These are phyloP conservation scores for Tamandua tetradactyla DNA, from an alignment of 2,797 vertebrate species.

Conservation along the genomic window DNA sequence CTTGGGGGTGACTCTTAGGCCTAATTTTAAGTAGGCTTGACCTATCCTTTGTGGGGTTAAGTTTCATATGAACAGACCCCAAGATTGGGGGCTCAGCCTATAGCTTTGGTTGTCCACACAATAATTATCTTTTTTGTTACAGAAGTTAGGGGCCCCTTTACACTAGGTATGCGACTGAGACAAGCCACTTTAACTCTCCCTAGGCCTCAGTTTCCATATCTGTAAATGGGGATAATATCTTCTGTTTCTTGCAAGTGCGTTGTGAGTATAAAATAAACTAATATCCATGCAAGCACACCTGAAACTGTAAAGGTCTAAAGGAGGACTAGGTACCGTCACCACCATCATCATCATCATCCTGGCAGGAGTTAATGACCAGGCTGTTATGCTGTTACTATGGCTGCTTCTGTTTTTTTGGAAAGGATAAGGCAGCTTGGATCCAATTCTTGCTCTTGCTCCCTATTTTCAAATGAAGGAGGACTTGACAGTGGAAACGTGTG, in stretches of 20 bases:
- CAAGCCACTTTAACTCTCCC: too few species aligned
- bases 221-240: neutral
- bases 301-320: neutral
- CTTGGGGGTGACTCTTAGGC: too few species aligned
- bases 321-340: neutral
- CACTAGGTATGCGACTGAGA: neutral
- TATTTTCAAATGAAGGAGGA: slow-evolving; percentile 7
- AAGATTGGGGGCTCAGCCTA: too few species aligned
- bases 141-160: neutral
- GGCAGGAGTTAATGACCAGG: neutral
- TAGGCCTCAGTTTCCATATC: neutral
- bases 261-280: neutral
- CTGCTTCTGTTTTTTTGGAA: neutral
- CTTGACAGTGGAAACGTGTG: neutral
- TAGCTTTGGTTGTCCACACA: too few species aligned
- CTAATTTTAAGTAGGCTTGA: too few species aligned
- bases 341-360: neutral
- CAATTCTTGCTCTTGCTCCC: neutral
- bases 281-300: neutral
- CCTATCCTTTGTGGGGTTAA: too few species aligned
- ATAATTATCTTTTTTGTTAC: neutral
- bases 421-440: neutral
- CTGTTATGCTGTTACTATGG: neutral
- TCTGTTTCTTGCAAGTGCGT: neutral
- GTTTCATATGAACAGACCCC: too few species aligned